Percentiles rank a stretch among this genome's conserved stretches.
phyloP scores from a whole-genome alignment of 2,888 invertebrate genomes.

The Stegophylla sp. region DNA sequence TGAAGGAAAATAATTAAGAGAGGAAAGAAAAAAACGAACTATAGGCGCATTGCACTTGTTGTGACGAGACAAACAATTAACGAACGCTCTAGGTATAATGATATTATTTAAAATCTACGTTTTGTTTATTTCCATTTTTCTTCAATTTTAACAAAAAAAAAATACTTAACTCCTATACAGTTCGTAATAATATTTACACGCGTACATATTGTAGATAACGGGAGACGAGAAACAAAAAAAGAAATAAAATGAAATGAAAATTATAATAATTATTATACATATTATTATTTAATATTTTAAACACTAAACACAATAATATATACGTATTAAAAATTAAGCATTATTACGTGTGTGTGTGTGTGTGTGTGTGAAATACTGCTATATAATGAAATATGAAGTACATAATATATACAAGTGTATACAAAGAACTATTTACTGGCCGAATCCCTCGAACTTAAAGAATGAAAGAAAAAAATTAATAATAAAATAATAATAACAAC shows the following conservation, averaged over 20 bases:
- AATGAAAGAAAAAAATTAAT: neutral
- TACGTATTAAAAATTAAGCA: too few species aligned
- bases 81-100: neutral
- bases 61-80: neutral
- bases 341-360: too few species aligned
- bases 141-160: slow-evolving; percentile 41
- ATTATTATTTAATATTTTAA: too few species aligned
- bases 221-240: neutral
- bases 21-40: neutral
- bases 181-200: slow-evolving; percentile 10
- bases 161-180: slow-evolving; percentile 38
- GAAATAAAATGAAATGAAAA: neutral
- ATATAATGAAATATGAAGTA: too few species aligned
- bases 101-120: slow-evolving; percentile 14
- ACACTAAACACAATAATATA: too few species aligned
- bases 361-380: too few species aligned
- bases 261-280: neutral
- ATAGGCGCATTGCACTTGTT: too few species aligned
- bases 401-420: too few species aligned
- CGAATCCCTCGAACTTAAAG: slow-evolving; percentile 42
- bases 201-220: slow-evolving; percentile 11
- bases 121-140: slow-evolving; percentile 9
- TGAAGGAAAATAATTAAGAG: neutral
- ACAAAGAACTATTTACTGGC: neutral
- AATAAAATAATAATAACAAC: slow-evolving; percentile 30